A percentile compares a stretch with the other conserved stretches of the same genome.
Conservation (phyloP, 30 jellyfish, hydroid and myxozoan species). For the Pelagia noctiluca region DNA sequence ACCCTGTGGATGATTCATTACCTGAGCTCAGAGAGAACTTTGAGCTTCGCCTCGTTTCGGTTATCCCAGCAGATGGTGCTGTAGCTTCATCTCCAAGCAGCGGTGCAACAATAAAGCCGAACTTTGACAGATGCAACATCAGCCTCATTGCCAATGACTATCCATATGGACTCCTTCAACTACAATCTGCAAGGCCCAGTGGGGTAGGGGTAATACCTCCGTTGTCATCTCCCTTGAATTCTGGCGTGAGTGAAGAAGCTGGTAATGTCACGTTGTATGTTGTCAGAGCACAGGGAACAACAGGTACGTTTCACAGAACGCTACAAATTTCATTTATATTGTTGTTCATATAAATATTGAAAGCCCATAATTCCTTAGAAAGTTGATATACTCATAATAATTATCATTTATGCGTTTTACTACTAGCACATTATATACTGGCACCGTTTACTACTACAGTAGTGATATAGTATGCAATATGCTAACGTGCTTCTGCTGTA, state of each 20-base stretch:
- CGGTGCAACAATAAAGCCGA: slow-evolving; percentile 59
- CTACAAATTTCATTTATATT: no score
- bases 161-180: slow-evolving; percentile 83
- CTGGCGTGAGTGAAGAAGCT: slow-evolving; percentile 59
- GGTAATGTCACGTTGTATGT: slow-evolving; percentile 60
- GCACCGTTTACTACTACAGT: no score
- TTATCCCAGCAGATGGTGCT: slow-evolving; percentile 59
- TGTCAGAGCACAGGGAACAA: slow-evolving; percentile 83
- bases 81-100: slow-evolving; percentile 55
- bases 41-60: slow-evolving; percentile 58
- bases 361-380: no score
- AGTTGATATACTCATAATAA: no score
- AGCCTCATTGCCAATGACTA: slow-evolving; percentile 57
- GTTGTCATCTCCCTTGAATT: slow-evolving; percentile 30
- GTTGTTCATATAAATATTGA: no score
- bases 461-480: no score
- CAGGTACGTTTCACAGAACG: slow-evolving; percentile 57
- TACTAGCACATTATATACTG: no score
- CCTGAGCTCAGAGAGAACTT: slow-evolving; percentile 81
- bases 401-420: no score
- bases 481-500: no score
- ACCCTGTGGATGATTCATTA: slow-evolving; percentile 57
- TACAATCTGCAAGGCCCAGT: slow-evolving; percentile 39
- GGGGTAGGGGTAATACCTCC: slow-evolving; percentile 38
- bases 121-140: slow-evolving; percentile 54